Evolutionary conservation across 1,140 invertebrate genomes (phyloP).

Genomic region (Drosophila chauvacae): DNA sequence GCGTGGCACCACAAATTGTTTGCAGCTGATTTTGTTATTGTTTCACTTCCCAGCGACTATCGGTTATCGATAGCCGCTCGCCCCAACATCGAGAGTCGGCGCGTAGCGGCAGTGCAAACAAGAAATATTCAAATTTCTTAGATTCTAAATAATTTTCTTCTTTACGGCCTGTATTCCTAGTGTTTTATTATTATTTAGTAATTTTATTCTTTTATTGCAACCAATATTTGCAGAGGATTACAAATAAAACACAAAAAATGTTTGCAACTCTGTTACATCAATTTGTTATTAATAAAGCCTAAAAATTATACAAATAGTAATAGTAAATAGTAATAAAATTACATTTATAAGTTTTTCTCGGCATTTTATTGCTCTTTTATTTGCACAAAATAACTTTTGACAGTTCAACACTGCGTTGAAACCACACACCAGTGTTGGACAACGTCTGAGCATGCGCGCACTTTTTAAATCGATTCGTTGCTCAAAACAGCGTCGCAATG

Average conservation of each 20-base stretch:
- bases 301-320: no score
- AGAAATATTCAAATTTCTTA: constrained; percentile 4
- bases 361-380: background rate
- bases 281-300: background rate
- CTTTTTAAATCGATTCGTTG: background rate
- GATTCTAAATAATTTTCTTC: background rate
- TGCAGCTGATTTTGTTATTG: constrained; percentile 68
- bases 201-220: background rate
- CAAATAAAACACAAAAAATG: background rate
- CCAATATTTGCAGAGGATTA: background rate
- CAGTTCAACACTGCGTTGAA: no score
- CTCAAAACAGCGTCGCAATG: background rate
- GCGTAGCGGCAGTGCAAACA: background rate
- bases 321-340: no score
- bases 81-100: no score
- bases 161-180: background rate
- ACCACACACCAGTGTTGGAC: background rate
- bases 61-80: constrained; percentile 22
- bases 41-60: constrained; percentile 23
- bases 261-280: background rate
- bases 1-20: constrained; percentile 75
- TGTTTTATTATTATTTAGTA: background rate
- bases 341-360: background rate
- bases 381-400: background rate
- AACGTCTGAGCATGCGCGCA: background rate